Evolutionary conservation across 1,140 invertebrate genomes (phyloP), one percentile per base, ranked within the genome.

Genomic region (Ephestia elutella): DNA sequence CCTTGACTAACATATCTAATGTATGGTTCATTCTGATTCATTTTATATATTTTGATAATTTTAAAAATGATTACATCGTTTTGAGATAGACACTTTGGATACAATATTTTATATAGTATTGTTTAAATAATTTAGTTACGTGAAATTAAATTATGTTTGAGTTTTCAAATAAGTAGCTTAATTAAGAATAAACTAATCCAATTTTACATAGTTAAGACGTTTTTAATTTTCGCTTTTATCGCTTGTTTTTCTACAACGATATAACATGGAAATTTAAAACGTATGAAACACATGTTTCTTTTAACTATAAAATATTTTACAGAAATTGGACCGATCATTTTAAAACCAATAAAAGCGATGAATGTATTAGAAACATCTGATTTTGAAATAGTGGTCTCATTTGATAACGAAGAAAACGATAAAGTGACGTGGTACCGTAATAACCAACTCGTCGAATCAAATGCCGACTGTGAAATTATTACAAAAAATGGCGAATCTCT

Each of bases 361-460:
- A 78, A 73, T 57, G 66, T 88, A 54, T 65, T 65, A 56, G 81
- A 81, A 75, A 76, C 71, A 60, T 63, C 63, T 63, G 67, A 73
- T 59, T 80, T 88, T 73, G 75, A 81, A 66, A 71, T 62, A 84
- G 90, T n/a, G 82, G 96, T 65, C 89, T 90, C 62, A 64, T 96
- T 95, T 85, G 93, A 93, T 70, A 94, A 94, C 17, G 85, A 89
- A 50, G 92, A 94, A 2, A 89, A 91, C 62, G 93, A 93, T 13
- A 92, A 93, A 79, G 91, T 98, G 5, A 93, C 92, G 74, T 99
- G 97, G 97, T 95, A 93, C 68, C 93, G 94, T 68, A 97, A 99
- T 86, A 95, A 94, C 35, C 92, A 95, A 66, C 92, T 94, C 78
- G 91, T 99, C 19, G 81, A 90, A 65, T 80, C 92, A 59, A 91